phyloP scores from a whole-genome alignment of 2,113 vertebrate species.

The Oreochromis tanganicae region DNA sequence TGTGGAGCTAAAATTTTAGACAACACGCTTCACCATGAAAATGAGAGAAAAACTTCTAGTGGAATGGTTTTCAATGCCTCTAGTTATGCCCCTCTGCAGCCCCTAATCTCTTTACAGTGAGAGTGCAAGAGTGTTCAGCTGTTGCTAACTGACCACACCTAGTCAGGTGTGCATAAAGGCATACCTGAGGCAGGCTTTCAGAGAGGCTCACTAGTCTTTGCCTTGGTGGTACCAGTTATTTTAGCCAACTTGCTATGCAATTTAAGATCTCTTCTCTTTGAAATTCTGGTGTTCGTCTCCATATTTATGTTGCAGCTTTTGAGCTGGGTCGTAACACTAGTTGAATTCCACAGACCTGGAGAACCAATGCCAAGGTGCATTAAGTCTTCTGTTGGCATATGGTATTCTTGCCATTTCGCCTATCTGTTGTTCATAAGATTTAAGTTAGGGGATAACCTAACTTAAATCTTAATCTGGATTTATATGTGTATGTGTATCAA shows the following conservation, averaged over 20 bases:
- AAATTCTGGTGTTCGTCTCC: background rate
- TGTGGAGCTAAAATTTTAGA: background rate
- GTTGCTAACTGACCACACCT: background rate
- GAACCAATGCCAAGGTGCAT: background rate
- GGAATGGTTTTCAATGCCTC: background rate
- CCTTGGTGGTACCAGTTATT: background rate
- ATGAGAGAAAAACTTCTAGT: background rate
- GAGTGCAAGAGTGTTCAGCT: background rate
- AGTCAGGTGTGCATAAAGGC: background rate
- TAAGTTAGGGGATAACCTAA: background rate
- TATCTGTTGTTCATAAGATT: background rate
- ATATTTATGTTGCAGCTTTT: background rate
- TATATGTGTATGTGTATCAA: background rate
- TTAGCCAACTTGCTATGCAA: background rate
- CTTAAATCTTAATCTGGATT: background rate
- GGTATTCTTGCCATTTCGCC: background rate
- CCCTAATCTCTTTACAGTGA: background rate
- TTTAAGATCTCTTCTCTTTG: background rate
- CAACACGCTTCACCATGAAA: fast-evolving
- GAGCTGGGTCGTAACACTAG: background rate
- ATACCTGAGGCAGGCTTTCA: background rate
- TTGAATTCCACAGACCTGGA: background rate
- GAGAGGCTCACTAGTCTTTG: background rate
- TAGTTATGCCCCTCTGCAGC: background rate
- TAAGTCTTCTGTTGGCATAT: background rate